Evolutionary conservation across 2,113 vertebrate genomes (phyloP).

Genomic region (Pagrus major): DNA sequence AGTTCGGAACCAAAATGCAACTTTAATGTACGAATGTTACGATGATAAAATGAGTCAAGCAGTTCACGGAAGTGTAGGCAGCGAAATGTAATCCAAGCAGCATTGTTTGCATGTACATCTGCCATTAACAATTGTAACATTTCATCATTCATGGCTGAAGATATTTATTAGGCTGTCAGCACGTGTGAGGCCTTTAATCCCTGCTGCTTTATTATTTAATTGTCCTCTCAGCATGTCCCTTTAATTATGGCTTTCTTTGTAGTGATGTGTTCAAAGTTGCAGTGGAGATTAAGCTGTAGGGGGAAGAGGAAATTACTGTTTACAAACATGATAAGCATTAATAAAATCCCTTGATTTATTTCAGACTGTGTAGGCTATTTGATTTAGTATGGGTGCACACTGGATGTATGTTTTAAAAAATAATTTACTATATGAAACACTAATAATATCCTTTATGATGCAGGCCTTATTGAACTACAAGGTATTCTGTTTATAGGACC

Average conservation of each 20-base stretch:
- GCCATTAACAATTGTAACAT: conserved; percentile 44
- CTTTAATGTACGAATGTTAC: background rate
- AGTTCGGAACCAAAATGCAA: background rate
- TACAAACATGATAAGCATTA: conserved; percentile 24
- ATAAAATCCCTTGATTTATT: conserved; percentile 34
- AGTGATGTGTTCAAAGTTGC: conserved; percentile 20
- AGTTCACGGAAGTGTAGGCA: conserved; percentile 22
- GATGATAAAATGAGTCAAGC: background rate
- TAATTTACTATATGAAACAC: background rate
- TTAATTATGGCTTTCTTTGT: conserved; percentile 58
- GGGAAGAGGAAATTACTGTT: conserved; percentile 36
- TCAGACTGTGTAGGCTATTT: background rate
- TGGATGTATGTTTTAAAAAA: background rate
- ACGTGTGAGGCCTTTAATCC: conserved; percentile 2
- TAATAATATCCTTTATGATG: background rate
- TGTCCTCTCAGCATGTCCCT: conserved; percentile 27
- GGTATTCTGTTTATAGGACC: no score
- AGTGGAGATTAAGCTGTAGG: conserved; percentile 13
- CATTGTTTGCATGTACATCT: conserved; percentile 53
- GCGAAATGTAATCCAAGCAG: conserved; percentile 29
- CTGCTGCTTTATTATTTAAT: conserved; percentile 35
- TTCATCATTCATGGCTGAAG: conserved; percentile 52
- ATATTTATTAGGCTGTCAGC: conserved; percentile 71
- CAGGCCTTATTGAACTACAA: background rate
- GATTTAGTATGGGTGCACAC: background rate